These are phyloP conservation scores for Balanococcus diminutus DNA, from an alignment of 2,888 invertebrate species.

Conservation along the genomic window DNA sequence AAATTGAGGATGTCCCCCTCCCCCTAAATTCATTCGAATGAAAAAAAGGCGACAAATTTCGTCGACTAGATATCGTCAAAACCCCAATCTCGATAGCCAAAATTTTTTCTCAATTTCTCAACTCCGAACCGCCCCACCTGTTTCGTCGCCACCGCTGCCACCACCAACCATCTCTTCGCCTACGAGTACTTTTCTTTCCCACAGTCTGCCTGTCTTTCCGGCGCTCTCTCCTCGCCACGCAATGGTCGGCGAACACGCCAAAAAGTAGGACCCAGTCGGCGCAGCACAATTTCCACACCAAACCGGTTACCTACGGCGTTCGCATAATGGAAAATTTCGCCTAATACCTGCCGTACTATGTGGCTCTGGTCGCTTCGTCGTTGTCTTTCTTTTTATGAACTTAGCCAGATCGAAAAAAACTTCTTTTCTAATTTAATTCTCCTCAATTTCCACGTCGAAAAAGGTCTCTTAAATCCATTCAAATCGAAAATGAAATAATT, in stretches of 20 bases:
- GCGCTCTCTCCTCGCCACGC: neutral
- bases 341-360: neutral
- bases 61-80: too few species aligned
- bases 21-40: too few species aligned
- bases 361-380: neutral
- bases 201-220: neutral
- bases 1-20: too few species aligned
- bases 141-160: neutral
- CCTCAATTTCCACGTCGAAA: too few species aligned
- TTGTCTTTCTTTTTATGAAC: neutral
- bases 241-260: neutral
- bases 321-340: neutral
- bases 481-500: too few species aligned
- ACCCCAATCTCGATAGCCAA: too few species aligned
- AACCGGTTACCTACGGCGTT: neutral
- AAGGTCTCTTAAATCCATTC: too few species aligned
- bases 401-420: too few species aligned
- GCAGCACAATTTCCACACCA: neutral
- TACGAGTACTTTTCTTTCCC: neutral
- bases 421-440: too few species aligned
- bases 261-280: constrained; percentile 11
- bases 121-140: neutral
- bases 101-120: too few species aligned
- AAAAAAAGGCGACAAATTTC: too few species aligned
- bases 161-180: neutral